phyloP scores from a whole-genome alignment of 2,797 vertebrate species.

The Epinephelus malabaricus region DNA sequence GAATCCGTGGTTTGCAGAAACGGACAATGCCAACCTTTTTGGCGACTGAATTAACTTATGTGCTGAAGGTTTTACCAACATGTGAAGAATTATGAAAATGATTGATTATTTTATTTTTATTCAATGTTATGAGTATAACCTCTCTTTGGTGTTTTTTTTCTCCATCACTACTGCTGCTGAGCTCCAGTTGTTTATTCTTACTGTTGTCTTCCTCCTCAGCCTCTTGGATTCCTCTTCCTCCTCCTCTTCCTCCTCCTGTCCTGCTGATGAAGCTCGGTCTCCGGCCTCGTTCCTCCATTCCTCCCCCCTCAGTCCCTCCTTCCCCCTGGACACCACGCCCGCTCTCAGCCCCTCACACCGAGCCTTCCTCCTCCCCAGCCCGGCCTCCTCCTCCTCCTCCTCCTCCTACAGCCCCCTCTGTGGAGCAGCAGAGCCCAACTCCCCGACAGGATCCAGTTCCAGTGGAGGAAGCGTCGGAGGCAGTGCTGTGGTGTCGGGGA shows the following conservation, averaged over 20 bases:
- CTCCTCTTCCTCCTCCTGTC: constrained; percentile 45
- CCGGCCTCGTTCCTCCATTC: constrained; percentile 67
- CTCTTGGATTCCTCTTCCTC: constrained; percentile 56
- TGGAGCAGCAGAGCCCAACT: constrained; percentile 63
- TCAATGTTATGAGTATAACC: too few species aligned
- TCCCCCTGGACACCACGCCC: constrained; percentile 58
- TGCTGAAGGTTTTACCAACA: too few species aligned
- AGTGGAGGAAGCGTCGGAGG: constrained; percentile 49
- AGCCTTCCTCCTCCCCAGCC: constrained; percentile 74
- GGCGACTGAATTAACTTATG: too few species aligned
- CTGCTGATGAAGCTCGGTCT: constrained; percentile 65
- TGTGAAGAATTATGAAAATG: too few species aligned
- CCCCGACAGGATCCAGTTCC: constrained; percentile 67
- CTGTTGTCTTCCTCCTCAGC: constrained; percentile 56
- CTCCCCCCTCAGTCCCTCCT: constrained; percentile 67
- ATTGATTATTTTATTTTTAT: too few species aligned
- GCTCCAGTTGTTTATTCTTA: too few species aligned
- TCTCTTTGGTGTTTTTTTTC: too few species aligned
- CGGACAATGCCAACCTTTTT: too few species aligned
- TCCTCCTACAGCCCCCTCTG: constrained; percentile 76
- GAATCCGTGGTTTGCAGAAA: too few species aligned
- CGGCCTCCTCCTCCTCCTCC: constrained; percentile 74
- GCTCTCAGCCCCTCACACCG: constrained; percentile 73
- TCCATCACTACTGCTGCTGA: too few species aligned
- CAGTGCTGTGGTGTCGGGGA: constrained; percentile 5